phyloP scores from a whole-genome alignment of 37 sponge, comb jelly and placozoan genomes.

The Dysidea cf. avara region DNA sequence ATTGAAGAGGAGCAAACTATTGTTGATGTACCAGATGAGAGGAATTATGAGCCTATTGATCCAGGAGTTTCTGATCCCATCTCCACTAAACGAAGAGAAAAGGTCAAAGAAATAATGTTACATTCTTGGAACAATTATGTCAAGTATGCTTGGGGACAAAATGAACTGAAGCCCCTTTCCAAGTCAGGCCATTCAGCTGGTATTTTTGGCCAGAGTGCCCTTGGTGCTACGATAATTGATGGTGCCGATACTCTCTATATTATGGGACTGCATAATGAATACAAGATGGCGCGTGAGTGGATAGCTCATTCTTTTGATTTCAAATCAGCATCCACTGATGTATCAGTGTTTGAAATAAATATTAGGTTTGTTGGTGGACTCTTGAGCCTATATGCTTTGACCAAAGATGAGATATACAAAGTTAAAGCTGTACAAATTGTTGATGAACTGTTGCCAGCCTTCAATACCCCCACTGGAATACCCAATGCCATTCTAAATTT shows the following conservation, averaged over 20 bases:
- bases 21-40: too few relatives aligned
- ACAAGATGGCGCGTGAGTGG: slow-evolving; percentile 79
- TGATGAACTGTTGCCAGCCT: slow-evolving; percentile 81
- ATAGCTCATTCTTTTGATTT: slow-evolving; percentile 56
- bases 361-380: slow-evolving; percentile 90
- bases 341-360: slow-evolving; percentile 88
- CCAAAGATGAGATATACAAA: slow-evolving; percentile 82
- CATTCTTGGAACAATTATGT: slow-evolving; percentile 88
- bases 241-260: slow-evolving; percentile 85
- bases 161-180: slow-evolving; percentile 79
- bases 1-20: too few relatives aligned
- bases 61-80: too few relatives aligned
- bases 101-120: too few relatives aligned
- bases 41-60: too few relatives aligned
- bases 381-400: slow-evolving; percentile 77
- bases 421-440: slow-evolving; percentile 76
- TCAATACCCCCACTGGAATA: slow-evolving; percentile 80
- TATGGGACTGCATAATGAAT: slow-evolving; percentile 77
- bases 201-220: slow-evolving; percentile 75
- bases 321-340: slow-evolving; percentile 50
- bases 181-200: slow-evolving; percentile 68
- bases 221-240: slow-evolving; percentile 90
- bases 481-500: slow-evolving; percentile 75
- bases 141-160: slow-evolving; percentile 82
- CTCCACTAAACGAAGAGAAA: too few relatives aligned